Evolutionary conservation across 1,140 invertebrate species (phyloP).

Genomic region (Antheraea mylitta): DNA sequence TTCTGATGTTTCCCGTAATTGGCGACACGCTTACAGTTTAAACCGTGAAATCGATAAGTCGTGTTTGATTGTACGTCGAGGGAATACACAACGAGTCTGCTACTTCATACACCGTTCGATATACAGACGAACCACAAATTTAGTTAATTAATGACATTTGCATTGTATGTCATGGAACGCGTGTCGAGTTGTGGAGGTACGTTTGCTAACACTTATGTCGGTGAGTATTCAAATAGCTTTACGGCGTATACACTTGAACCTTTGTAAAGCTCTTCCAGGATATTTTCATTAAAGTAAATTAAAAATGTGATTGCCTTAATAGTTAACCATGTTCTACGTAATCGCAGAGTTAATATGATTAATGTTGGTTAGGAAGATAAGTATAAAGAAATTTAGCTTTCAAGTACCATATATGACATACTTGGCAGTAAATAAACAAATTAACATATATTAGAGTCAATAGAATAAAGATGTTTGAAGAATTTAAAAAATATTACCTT

Average conservation of each 20-base stretch:
- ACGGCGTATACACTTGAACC: neutral
- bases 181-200: neutral
- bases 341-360: too few species aligned
- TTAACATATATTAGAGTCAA: too few species aligned
- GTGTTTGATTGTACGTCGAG: slow-evolving; percentile 56
- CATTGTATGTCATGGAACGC: slow-evolving; percentile 11
- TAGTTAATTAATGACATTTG: slow-evolving; percentile 42
- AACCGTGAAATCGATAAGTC: slow-evolving; percentile 57
- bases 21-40: slow-evolving; percentile 58
- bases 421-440: too few species aligned
- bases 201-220: neutral
- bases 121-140: slow-evolving; percentile 12
- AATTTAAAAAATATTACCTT: too few species aligned
- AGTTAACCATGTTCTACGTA: too few species aligned
- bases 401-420: too few species aligned
- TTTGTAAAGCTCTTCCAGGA: too few species aligned
- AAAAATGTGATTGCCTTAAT: too few species aligned
- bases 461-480: too few species aligned
- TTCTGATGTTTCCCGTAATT: slow-evolving; percentile 50
- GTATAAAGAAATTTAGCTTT: too few species aligned
- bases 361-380: too few species aligned
- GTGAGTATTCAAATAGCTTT: neutral
- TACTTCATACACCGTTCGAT: slow-evolving; percentile 29
- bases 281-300: too few species aligned
- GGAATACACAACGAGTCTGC: slow-evolving; percentile 46